Base-by-base conservation (phyloP, 1,140 invertebrate species). In the Drosophila kepulauana region DNA sequence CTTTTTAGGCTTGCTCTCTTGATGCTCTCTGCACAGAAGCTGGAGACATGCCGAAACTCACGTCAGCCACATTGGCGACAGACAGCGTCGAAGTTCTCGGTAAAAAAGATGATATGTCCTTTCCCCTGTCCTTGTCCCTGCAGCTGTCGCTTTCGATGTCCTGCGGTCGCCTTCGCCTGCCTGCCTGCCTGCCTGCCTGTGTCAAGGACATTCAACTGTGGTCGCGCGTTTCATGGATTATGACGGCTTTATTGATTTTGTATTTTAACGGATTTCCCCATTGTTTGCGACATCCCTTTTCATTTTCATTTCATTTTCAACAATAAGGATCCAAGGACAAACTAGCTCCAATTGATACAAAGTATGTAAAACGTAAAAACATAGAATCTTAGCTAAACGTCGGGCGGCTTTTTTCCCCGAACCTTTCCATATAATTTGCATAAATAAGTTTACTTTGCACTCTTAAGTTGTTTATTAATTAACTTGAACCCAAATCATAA, bases 141-240 rank as follows among this genome's bases (percentile, higher is more conserved):
- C 11, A 16, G 6, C 48, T 20, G 45, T 48, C 46, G 41, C 33
- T 49, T 72, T 46, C 38, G 30, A 45, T 56, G 43, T 71, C 61
- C 61, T 71, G 70, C 67, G 68, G 28, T 35, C 15, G 20, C 20
- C 15, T 48, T 45, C 28, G 11, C 16, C 3, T 16, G 35, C 20
- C 58, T 46, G 68, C 72, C 65, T 46, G 68, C 72, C 65, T 79
- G 11, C 16, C 3, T 30, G 35, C 20, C 68, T 46, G 68, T 78
- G 68, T 79, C 79, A 89, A 89, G 85, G 81, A 81, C 86, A 88
- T 85, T 85, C 62, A 81, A 81, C 71, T 72, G 54, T 62, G 25
- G 45, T 25, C 16, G 45, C 52, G 38, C 43, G 59, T 77, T 80
- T 67, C 48, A 62, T 54, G 59, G 25, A 66, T 54, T 46, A 7